Conservation (phyloP, 2,797 vertebrate genomes). For the Cyprinodon diabolis region DNA sequence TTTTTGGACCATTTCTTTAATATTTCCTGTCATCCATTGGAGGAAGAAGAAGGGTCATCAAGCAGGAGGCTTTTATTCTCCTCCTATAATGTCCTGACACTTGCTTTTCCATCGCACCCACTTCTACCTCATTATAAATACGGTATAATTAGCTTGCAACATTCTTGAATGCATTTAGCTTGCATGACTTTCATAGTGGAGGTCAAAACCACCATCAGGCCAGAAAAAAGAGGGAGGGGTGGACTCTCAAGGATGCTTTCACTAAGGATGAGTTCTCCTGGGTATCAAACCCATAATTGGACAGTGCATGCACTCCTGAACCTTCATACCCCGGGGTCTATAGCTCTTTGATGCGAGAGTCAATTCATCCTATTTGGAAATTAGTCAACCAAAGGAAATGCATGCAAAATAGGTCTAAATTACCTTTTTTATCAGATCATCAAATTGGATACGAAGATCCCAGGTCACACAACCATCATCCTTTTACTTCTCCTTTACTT, state of each 20-base stretch:
- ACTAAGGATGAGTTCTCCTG: background rate
- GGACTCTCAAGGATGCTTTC: conserved; percentile 39
- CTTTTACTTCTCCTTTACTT: no score
- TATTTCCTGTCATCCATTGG: conserved; percentile 28
- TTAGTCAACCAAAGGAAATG: conserved; percentile 4
- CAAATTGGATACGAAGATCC: no score
- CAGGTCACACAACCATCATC: no score
- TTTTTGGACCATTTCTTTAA: conserved; percentile 16
- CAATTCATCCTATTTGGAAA: background rate
- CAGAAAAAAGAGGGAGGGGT: conserved; percentile 13
- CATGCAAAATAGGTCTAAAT: background rate
- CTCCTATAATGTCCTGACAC: conserved; percentile 7
- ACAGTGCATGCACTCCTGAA: background rate
- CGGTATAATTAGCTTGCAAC: conserved; percentile 48
- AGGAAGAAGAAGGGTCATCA: conserved; percentile 44
- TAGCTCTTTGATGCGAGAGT: background rate
- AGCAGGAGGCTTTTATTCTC: conserved; percentile 28
- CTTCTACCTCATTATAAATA: conserved; percentile 40
- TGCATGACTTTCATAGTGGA: conserved; percentile 41
- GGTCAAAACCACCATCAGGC: conserved; percentile 38
- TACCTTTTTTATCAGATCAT: background rate
- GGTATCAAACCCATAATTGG: conserved; percentile 30
- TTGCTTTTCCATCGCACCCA: conserved; percentile 16
- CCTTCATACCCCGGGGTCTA: background rate
- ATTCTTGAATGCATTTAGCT: conserved; percentile 49